Conservation (phyloP, 2,888 invertebrate species). For the Molorchus minor region DNA sequence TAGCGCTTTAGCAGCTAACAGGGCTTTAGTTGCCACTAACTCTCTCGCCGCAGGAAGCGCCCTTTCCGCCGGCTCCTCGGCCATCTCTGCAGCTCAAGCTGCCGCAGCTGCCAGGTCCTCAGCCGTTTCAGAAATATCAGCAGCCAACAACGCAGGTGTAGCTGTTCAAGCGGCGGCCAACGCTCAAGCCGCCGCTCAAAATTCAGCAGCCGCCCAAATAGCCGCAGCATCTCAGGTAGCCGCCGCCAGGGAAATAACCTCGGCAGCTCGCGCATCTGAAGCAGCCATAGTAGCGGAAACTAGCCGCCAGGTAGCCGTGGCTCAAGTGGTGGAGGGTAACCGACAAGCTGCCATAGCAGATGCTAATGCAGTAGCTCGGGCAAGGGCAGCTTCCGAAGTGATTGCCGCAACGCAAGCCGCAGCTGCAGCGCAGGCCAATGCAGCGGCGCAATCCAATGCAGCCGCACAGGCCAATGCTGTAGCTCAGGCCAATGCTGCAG, state of each 20-base stretch:
- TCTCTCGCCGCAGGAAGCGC: neutral
- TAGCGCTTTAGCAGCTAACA: constrained; percentile 52
- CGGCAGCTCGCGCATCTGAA: constrained; percentile 27
- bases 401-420: constrained; percentile 8
- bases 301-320: constrained; percentile 25
- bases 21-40: constrained; percentile 28
- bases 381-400: constrained; percentile 8
- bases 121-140: neutral
- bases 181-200: constrained; percentile 31
- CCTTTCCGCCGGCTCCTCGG: neutral
- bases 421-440: constrained; percentile 14
- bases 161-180: constrained; percentile 18
- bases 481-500: constrained; percentile 8
- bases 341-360: constrained; percentile 14
- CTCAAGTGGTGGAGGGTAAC: constrained; percentile 17
- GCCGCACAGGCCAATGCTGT: constrained; percentile 16
- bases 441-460: constrained; percentile 15
- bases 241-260: constrained; percentile 26
- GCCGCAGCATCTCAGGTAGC: constrained; percentile 22
- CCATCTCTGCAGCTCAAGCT: neutral
- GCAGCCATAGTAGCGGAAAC: constrained; percentile 29
- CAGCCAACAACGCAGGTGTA: constrained; percentile 11
- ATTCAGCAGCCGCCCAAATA: constrained; percentile 17
- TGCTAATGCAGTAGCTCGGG: constrained; percentile 11
- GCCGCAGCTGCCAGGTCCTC: constrained; percentile 5